phyloP scores from a whole-genome alignment of 1,140 invertebrate species.

The Solen grandis region DNA sequence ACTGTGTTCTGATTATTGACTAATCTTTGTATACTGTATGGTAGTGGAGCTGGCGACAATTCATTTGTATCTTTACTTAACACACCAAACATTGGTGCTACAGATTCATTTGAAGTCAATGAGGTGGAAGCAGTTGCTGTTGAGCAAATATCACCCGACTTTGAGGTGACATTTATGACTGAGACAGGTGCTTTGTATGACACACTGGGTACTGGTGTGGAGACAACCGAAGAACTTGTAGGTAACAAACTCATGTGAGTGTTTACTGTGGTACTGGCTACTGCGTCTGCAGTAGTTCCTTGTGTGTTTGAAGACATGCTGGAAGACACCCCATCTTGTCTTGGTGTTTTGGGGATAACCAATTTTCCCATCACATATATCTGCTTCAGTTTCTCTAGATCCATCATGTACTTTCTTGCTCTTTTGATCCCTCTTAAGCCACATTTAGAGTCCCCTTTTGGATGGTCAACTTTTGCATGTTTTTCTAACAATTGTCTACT shows the following conservation, averaged over 20 bases:
- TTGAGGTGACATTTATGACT: background rate
- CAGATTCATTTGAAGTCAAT: constrained; percentile 15
- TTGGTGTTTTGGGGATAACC: constrained; percentile 4
- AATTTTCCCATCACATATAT: constrained; percentile 23
- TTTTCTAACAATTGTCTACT: constrained; percentile 43
- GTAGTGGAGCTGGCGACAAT: constrained; percentile 13
- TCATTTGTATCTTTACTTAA: constrained; percentile 15
- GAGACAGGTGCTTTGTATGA: background rate
- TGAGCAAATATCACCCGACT: background rate
- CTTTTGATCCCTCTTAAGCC: constrained; percentile 41
- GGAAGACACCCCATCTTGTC: background rate
- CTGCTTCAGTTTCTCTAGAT: constrained; percentile 1
- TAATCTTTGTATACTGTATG: constrained; percentile 32
- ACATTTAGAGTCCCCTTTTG: constrained; percentile 30
- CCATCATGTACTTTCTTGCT: constrained; percentile 11
- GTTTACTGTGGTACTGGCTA: background rate
- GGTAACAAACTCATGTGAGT: too few relatives aligned
- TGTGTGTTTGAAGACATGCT: background rate
- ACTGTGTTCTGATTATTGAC: background rate
- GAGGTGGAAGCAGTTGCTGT: background rate
- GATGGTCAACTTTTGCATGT: constrained; percentile 31
- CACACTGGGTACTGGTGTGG: background rate
- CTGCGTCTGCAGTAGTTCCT: background rate
- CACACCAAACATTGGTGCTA: constrained; percentile 32
- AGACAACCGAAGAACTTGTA: background rate